Base-by-base conservation (phyloP, 2,113 vertebrate species). In the Urocolius indicus region DNA sequence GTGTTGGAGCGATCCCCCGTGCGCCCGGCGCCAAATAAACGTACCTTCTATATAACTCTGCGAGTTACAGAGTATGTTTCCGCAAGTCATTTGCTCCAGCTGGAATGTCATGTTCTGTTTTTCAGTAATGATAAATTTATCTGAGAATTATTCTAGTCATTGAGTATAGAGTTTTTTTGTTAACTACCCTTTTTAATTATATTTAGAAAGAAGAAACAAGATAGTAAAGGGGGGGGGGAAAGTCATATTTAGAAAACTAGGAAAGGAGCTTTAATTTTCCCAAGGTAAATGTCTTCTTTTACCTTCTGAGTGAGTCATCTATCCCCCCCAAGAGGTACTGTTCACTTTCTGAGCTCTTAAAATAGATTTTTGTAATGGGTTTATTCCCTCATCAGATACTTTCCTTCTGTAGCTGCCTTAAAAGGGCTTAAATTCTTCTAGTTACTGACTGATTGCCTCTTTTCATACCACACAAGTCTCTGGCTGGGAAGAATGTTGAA, bases 371-470 rank as follows among this genome's bases (percentile, higher is more conserved):
- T 93, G 36, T 88, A 86, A 80, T 71, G 58, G 51, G 3, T 87
- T 94, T 91, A 21, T 86, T 93, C 67, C 49, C 38, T 83, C 34
- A 68, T 91, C 54, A 84, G 43, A 65, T 27, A 22, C 43, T 91
- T 84, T 46, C 24, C 14, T 91, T 73, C 89, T 83, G 38, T 38
- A 74, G 78, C 79, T 95, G 55, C 93, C 84, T 91, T 90, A 85
- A 91, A 95, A 96, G 89, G 87, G 14, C 71, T 91, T 95, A 93
- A 87, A 93, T 95, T 93, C 81, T 96, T 87, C 41, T 79, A 91
- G 58, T 54, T 80, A 77, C 34, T 86, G 78, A 30, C 27, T n/a
- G 58, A 58, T 84, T 87, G 66, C 43, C 63, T 95, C 36, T 90
- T 88, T 96, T 95, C 78, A 45, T 93, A 79, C 91, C 43, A 55